Evolutionary conservation across 2,888 invertebrate genomes (phyloP).

Genomic region (Oegoconia quadripuncta): DNA sequence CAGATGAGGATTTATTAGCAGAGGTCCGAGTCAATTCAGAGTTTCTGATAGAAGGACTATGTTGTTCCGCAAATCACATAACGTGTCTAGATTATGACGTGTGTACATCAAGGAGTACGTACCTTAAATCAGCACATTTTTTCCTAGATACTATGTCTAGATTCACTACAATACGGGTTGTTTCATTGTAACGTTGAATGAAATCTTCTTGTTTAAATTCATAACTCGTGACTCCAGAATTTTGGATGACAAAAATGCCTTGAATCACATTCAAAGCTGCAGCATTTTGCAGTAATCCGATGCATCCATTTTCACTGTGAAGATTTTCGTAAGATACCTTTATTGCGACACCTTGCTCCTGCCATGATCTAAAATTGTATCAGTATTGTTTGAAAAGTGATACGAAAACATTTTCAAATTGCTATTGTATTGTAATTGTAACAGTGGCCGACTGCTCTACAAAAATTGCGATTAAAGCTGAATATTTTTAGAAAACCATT

Average conservation of each 20-base stretch:
- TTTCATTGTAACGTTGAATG: slow-evolving; percentile 32
- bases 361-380: slow-evolving; percentile 35
- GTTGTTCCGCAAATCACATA: too few species aligned
- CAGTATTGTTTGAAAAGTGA: neutral
- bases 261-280: slow-evolving; percentile 33
- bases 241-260: slow-evolving; percentile 41
- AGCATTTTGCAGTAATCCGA: slow-evolving; percentile 31
- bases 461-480: too few species aligned
- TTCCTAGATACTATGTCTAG: slow-evolving; percentile 40
- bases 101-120: slow-evolving; percentile 23
- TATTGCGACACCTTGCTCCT: slow-evolving; percentile 27
- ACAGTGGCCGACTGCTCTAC: too few species aligned
- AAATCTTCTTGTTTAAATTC: slow-evolving; percentile 28
- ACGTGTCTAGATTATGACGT: too few species aligned
- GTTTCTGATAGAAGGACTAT: too few species aligned
- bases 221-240: slow-evolving; percentile 16
- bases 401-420: neutral
- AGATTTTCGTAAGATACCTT: slow-evolving; percentile 30
- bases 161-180: slow-evolving; percentile 31
- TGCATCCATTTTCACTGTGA: slow-evolving; percentile 31
- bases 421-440: too few species aligned
- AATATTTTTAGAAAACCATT: too few species aligned
- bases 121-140: slow-evolving; percentile 41
- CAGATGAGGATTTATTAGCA: too few species aligned
- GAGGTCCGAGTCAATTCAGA: too few species aligned